Base-by-base conservation (phyloP, 2,888 invertebrate species). In the Synanthedon vespiformis region DNA sequence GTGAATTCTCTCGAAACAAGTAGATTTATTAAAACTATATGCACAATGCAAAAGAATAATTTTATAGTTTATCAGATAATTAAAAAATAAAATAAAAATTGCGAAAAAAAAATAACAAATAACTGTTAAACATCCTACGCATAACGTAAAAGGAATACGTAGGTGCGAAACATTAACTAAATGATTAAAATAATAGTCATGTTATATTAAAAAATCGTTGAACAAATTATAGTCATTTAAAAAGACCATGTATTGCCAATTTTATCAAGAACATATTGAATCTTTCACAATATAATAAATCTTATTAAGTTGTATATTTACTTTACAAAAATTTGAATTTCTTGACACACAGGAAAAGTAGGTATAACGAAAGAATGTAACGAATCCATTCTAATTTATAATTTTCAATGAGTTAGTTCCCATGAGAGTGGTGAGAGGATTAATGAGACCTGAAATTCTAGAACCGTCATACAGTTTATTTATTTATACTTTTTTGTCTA, bases 111-210 rank as follows among this genome's bases (percentile, higher is more conserved):
- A 44, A 0, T 12, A 44, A 44, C n/a, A 44, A 44, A 34, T 34
- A 34, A 44, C n/a, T 44, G 13, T 44, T 13, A 44, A 44, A 14
- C 55, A 52, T 27, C 56, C 57, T 53, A 59, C 57, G 49, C 52
- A 13, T 18, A 53, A 54, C 54, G 48, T 40, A 56, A 55, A 56
- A 48, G 52, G 48, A 51, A 12, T 40, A 54, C 48, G 51, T 51
- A 56, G 55, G 57, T 58, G 59, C 54, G 55, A 59, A 58, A 50
- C 55, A 50, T 57, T 55, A 54, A 56, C 56, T 55, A 50, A 55
- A 56, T 56, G 47, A 56, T 58, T 54, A 52, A 51, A 48, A 57
- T 55, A 51, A 51, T 54, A 52, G 50, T 50, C 51, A 53, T 54
- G 52, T 54, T 53, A 56, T 51, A 54, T 54, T 10, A 40, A 50